Evolutionary conservation across 2,797 vertebrate species (phyloP).

Genomic region (Hirundo rustica): DNA sequence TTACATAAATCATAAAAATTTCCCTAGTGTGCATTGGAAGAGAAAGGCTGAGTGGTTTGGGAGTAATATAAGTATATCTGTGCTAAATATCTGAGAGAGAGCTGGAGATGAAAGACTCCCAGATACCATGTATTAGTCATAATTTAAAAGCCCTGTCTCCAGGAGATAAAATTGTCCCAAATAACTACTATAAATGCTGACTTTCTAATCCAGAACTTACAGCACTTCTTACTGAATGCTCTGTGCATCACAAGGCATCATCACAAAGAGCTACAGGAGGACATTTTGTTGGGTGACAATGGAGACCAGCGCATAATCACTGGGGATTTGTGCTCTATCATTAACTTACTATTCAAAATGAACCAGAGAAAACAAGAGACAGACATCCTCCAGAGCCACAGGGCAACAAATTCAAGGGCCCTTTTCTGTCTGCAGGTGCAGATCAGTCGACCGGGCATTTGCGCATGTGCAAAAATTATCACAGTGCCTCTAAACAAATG

Average conservation of each 20-base stretch:
- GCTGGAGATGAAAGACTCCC: not conserved
- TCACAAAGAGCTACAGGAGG: not conserved
- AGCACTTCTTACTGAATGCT: not conserved
- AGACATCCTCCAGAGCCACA: not conserved
- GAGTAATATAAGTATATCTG: not conserved
- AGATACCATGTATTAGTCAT: not conserved
- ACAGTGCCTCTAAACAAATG: not conserved
- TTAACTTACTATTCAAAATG: not conserved
- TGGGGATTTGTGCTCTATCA: not conserved
- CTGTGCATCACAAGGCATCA: not conserved
- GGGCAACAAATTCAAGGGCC: not conserved
- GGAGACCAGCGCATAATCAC: not conserved
- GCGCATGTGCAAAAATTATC: not conserved
- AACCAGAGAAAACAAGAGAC: not conserved
- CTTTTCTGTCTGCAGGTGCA: not conserved
- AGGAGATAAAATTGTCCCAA: slow-evolving; percentile 10
- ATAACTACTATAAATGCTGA: not conserved
- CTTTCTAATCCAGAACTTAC: not conserved
- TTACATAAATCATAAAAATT: not conserved
- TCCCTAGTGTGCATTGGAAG: not conserved
- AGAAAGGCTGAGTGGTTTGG: not conserved
- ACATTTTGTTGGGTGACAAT: not conserved
- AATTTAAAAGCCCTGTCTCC: slow-evolving; percentile 25
- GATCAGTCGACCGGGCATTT: not conserved
- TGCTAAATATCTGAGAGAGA: not conserved